phyloP scores from a whole-genome alignment of 2,888 invertebrate species.

The Apodemia arnacis region DNA sequence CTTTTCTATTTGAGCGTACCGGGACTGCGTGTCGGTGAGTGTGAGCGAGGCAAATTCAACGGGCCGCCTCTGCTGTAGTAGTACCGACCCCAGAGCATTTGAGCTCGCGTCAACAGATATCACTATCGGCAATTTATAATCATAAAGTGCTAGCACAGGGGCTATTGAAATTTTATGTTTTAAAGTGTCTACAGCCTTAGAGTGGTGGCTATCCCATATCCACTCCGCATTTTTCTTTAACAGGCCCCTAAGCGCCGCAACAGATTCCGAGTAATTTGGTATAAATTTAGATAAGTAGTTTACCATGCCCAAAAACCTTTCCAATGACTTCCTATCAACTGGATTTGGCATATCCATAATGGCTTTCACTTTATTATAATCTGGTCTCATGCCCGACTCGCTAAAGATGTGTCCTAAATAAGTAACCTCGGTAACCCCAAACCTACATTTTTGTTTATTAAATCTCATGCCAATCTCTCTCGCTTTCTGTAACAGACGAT shows the following conservation, averaged over 20 bases:
- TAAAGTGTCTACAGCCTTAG: constrained; percentile 10
- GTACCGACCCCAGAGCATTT: constrained; percentile 62
- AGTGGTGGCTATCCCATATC: constrained; percentile 52
- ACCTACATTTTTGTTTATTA: constrained; percentile 53
- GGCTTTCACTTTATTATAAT: constrained; percentile 60
- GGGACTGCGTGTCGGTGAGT: constrained; percentile 67
- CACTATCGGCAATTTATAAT: constrained; percentile 51
- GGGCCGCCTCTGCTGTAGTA: constrained; percentile 67
- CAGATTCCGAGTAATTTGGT: constrained; percentile 64
- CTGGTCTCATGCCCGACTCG: constrained; percentile 51
- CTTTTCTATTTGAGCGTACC: constrained; percentile 84
- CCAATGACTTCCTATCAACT: constrained; percentile 52
- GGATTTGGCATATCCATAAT: constrained; percentile 71
- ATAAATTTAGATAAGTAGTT: constrained; percentile 83
- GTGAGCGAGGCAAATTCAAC: constrained; percentile 69
- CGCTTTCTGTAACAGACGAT: constrained; percentile 51
- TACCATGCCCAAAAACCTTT: constrained; percentile 77
- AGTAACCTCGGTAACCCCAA: constrained; percentile 56
- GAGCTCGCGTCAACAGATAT: constrained; percentile 76
- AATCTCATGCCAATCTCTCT: constrained; percentile 51
- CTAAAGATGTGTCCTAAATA: constrained; percentile 62
- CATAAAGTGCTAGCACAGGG: constrained; percentile 66
- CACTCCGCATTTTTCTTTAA: constrained; percentile 56
- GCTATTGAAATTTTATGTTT: constrained; percentile 44
- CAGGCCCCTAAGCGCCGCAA: constrained; percentile 12